Percentiles rank a stretch among this genome's conserved stretches.
phyloP scores from a whole-genome alignment of 2,797 vertebrate genomes.

The Tachyglossus aculeatus region DNA sequence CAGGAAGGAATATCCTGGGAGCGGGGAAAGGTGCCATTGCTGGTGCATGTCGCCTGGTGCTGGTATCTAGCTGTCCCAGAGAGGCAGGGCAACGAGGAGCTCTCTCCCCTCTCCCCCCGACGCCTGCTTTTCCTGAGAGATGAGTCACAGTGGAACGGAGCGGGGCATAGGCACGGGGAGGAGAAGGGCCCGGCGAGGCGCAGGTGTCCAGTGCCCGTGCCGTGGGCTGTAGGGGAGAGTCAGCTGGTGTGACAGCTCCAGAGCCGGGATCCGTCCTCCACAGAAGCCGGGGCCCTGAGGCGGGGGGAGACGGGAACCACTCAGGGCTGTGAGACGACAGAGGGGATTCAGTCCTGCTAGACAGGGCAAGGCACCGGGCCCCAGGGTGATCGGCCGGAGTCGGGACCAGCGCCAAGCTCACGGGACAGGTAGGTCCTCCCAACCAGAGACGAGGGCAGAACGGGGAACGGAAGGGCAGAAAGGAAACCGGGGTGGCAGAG shows the following conservation, averaged over 20 bases:
- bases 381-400: too few species aligned
- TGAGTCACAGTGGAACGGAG: not conserved
- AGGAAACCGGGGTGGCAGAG: not conserved
- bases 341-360: not conserved
- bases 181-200: not conserved
- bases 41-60: too few species aligned
- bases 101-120: not conserved
- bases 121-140: not conserved
- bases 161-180: not conserved
- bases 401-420: too few species aligned
- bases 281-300: not conserved
- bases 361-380: too few species aligned
- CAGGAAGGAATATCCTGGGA: not conserved
- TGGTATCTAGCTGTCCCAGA: not conserved
- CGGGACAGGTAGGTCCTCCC: too few species aligned
- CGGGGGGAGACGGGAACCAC: not conserved
- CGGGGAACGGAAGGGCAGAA: not conserved
- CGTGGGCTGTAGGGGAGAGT: not conserved
- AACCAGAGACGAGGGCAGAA: not conserved
- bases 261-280: not conserved
- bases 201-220: too few species aligned
- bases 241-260: not conserved
- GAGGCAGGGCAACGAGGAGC: not conserved
- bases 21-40: not conserved
- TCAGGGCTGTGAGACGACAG: not conserved